phyloP scores from a whole-genome alignment of 2,113 vertebrate species.

The Eleginops maclovinus region DNA sequence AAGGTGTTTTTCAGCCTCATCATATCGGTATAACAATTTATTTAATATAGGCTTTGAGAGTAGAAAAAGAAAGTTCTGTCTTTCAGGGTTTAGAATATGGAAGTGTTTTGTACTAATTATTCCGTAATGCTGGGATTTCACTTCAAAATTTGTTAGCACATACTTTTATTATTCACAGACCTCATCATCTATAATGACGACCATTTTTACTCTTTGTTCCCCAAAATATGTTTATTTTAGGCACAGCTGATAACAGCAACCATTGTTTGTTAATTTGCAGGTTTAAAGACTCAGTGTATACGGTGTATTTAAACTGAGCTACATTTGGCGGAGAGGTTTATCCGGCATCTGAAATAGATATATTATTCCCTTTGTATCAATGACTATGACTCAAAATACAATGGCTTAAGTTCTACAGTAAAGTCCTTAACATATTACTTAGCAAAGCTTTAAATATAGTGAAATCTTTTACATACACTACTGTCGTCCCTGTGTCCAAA shows the following conservation, averaged over 20 bases:
- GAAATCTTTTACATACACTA: not conserved
- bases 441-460: not conserved
- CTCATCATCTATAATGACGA: no score
- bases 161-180: not conserved
- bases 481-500: not conserved
- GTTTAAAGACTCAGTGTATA: not conserved
- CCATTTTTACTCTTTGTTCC: no score
- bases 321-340: not conserved
- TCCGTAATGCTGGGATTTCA: not conserved
- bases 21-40: not conserved
- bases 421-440: not conserved
- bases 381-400: not conserved
- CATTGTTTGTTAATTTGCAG: not conserved
- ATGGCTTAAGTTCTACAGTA: not conserved
- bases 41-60: not conserved
- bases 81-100: not conserved
- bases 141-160: constrained; percentile 1
- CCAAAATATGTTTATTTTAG: constrained; percentile 7
- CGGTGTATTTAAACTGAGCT: not conserved
- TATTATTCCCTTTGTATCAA: not conserved
- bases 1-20: constrained; percentile 5
- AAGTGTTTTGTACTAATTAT: constrained; percentile 10
- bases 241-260: not conserved
- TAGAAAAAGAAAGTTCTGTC: not conserved
- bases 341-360: not conserved